phyloP scores from a whole-genome alignment of 1,140 invertebrate genomes.

The Drosophila varians region DNA sequence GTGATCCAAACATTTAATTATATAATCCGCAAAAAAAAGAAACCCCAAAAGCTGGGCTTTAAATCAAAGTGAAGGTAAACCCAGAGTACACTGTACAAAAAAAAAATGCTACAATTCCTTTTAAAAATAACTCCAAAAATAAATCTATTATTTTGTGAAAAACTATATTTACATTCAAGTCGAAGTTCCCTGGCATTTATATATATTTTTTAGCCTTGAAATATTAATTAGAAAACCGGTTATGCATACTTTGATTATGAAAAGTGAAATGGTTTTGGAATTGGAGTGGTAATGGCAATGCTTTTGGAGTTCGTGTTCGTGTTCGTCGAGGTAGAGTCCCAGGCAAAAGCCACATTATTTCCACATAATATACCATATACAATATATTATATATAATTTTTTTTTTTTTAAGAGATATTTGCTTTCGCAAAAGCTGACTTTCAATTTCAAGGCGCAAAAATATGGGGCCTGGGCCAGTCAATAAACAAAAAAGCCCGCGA shows the following conservation, averaged over 20 bases:
- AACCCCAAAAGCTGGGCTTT: constrained; percentile 20
- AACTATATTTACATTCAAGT: too few species aligned
- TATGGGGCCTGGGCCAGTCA: not conserved
- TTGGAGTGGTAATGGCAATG: not conserved
- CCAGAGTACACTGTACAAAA: constrained; percentile 6
- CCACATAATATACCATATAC: not conserved
- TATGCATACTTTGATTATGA: not conserved
- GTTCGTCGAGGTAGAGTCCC: too few species aligned
- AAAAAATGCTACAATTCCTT: constrained; percentile 6
- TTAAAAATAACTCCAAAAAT: too few species aligned
- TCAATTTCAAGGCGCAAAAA: constrained; percentile 29
- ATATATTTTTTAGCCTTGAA: not conserved
- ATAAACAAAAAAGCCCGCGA: not conserved
- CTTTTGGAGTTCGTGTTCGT: not conserved
- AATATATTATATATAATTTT: too few species aligned
- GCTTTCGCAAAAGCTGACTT: constrained; percentile 18
- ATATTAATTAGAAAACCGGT: not conserved
- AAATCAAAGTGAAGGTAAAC: constrained; percentile 47
- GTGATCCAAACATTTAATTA: constrained; percentile 34
- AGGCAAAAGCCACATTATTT: constrained; percentile 31
- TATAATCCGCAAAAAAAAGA: constrained; percentile 13
- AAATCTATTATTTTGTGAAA: too few species aligned
- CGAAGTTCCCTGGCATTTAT: too few species aligned
- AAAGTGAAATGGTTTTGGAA: not conserved
- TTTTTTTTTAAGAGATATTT: too few species aligned